Conservation (phyloP, 53 echinoderm and acorn worm genomes). For the Antedon mediterranea region DNA sequence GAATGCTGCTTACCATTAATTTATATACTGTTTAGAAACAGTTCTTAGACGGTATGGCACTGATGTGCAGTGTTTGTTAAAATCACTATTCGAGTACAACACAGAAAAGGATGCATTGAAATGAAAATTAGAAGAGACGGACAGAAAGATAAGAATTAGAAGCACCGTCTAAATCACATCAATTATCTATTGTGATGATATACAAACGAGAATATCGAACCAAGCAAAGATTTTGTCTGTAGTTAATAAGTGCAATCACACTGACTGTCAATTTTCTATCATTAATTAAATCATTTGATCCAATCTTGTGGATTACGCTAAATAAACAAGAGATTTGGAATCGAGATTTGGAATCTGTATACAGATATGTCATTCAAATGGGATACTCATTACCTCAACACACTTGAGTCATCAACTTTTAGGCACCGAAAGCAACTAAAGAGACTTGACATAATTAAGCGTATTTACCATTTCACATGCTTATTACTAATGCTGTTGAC, state of each 20-base stretch:
- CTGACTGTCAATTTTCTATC: background rate
- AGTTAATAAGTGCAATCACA: background rate
- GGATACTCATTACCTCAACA: background rate
- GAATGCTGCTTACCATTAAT: too few relatives aligned
- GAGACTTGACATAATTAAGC: background rate
- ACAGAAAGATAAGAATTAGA: background rate
- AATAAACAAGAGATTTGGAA: background rate
- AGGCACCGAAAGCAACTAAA: background rate
- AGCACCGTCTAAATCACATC: background rate
- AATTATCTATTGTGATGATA: background rate
- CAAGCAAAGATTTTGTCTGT: background rate
- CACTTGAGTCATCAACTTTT: background rate
- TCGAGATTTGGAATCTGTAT: background rate
- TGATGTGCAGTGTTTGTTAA: background rate
- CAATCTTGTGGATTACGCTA: background rate
- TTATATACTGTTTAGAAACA: too few relatives aligned
- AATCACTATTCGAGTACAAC: background rate
- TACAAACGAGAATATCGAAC: background rate
- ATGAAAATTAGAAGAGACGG: background rate
- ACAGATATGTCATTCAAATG: background rate
- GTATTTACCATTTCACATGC: constrained; percentile 4
- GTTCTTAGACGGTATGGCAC: background rate
- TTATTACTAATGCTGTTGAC: constrained; percentile 15
- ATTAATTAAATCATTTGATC: background rate
- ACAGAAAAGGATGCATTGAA: background rate